Percentiles rank a stretch among this genome's conserved stretches.
Evolutionary conservation across 2,797 vertebrate species (phyloP).

Genomic region (Nannoperca obscura): DNA sequence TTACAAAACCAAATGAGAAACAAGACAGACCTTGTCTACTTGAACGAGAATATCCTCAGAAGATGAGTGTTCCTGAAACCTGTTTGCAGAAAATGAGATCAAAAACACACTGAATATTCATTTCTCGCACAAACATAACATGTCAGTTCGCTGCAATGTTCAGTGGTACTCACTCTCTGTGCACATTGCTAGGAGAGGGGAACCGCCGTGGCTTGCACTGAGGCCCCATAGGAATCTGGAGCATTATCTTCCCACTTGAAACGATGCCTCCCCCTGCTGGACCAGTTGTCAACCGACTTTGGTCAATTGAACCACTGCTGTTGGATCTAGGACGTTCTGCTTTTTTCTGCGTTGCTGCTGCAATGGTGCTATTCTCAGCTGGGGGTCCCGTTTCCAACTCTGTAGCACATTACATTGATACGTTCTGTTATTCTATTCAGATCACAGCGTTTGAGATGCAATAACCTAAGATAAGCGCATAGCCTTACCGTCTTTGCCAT

Average conservation of each 20-base stretch:
- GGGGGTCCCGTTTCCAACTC: conserved; percentile 47
- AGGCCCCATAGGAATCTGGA: conserved; percentile 73
- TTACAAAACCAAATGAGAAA: conserved; percentile 10
- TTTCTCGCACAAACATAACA: background rate
- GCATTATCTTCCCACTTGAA: conserved; percentile 58
- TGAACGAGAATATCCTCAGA: conserved; percentile 64
- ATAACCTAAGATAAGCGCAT: background rate
- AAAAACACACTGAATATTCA: background rate
- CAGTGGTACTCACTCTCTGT: conserved; percentile 74
- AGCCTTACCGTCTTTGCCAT: conserved; percentile 78
- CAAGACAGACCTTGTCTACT: conserved; percentile 81
- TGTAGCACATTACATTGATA: conserved; percentile 28
- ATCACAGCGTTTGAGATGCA: background rate
- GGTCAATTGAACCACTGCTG: conserved; percentile 79
- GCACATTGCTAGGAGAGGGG: conserved; percentile 69
- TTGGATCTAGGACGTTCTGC: conserved; percentile 75
- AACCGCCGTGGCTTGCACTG: conserved; percentile 44
- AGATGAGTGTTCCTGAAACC: conserved; percentile 48
- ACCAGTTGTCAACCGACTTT: conserved; percentile 39
- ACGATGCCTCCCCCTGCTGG: conserved; percentile 53
- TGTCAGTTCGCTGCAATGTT: background rate
- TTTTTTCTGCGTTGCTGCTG: conserved; percentile 78
- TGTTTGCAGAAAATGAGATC: conserved; percentile 34
- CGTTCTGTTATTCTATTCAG: background rate
- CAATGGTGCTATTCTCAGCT: conserved; percentile 66